Base-by-base conservation (phyloP, 2,113 vertebrate species). In the Centrocercus urophasianus region DNA sequence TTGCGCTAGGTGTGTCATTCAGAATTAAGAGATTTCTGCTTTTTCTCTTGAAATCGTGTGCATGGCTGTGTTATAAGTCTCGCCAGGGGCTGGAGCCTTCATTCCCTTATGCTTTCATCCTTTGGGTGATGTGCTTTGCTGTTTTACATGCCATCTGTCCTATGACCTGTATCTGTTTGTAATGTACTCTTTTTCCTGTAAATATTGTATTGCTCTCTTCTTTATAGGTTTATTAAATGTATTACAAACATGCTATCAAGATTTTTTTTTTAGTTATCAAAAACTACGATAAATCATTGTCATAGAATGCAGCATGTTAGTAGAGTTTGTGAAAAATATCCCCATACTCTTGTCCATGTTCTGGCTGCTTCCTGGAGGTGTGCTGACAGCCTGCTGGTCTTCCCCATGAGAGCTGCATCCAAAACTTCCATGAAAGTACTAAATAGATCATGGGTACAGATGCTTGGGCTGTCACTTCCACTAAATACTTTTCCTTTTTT, bases 1-100 rank as follows among this genome's bases (percentile, higher is more conserved):
- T 76, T 16, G 52, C 36, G 83, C 73, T 87, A 63, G 81, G 47
- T 79, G 34, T 59, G 74, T 91, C 71, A 71, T 57, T 93, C 66
- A 72, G 88, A 91, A 77, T 91, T 71, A 80, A 80, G 81, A 86
- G 69, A 71, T 40, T 89, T 71, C 67, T 91, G 47, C 11, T 36
- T 69, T 73, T 72, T 56, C 77, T 28, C 59, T 32, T 36, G 52
- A 63, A 77, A 63, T 42, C 64, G 54, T 16, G 13, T 38, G 50
- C n/a, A 3, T 64, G 52, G 69, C 60, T 83, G 32, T 50, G 60
- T 67, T 81, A 50, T 50, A 32, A 5, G 5, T 10, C 60, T 74
- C 50, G 6, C 65, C 45, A 54, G 52, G 3, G 2, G 13, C 80
- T 83, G 69, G 38, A 92, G n/a, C 34, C 61, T 67, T 67, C 28